phyloP scores from a whole-genome alignment of 2,113 vertebrate species.

The Dicaeum eximium region DNA sequence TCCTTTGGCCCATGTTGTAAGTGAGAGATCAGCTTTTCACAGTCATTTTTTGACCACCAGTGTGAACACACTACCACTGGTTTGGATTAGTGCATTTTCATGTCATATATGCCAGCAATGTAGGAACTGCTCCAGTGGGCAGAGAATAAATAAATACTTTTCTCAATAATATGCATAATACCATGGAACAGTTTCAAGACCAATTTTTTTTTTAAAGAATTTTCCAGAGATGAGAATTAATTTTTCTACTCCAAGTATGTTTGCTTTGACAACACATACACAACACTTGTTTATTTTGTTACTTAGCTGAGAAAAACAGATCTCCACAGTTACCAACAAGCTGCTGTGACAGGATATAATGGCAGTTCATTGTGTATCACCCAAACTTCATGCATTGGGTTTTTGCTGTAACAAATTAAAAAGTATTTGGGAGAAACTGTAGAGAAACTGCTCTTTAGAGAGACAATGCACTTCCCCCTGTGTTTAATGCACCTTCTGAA shows the following conservation, averaged over 20 bases:
- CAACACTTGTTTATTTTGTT: neutral
- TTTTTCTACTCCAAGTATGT: neutral
- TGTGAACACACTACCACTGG: neutral
- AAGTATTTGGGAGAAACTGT: neutral
- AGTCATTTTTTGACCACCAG: neutral
- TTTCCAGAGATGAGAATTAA: neutral
- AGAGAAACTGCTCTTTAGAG: neutral
- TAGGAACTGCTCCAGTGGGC: neutral
- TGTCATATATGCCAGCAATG: neutral
- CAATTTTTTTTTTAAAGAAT: neutral
- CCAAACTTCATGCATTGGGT: neutral
- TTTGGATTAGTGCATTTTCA: neutral
- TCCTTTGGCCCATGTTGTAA: neutral
- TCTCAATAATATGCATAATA: neutral
- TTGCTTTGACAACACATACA: neutral
- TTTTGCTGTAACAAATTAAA: neutral
- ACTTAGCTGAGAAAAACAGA: neutral
- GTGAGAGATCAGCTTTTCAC: neutral
- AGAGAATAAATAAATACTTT: neutral
- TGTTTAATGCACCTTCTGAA: neutral
- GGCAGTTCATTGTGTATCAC: neutral
- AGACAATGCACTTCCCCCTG: neutral
- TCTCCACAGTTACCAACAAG: neutral
- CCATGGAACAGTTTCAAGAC: neutral
- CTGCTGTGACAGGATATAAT: neutral